A percentile compares a stretch with the other conserved stretches of the same genome.
Conservation (phyloP, 2,888 invertebrate genomes). For the Drosophila atripex region DNA sequence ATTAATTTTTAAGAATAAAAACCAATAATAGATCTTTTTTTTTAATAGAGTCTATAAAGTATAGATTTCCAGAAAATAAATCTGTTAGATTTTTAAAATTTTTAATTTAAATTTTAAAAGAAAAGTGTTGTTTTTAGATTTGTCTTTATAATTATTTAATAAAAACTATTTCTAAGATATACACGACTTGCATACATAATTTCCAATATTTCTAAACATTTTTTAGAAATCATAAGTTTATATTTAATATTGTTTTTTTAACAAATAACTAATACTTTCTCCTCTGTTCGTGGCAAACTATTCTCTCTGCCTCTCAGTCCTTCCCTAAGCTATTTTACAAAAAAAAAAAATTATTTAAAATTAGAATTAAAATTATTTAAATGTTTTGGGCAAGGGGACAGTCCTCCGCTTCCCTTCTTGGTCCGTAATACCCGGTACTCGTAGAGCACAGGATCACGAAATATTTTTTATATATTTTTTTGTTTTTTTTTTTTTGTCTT, state of each 20-base stretch:
- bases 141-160: not conserved
- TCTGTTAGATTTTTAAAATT: too few relatives aligned
- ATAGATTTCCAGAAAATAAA: too few relatives aligned
- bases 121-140: not conserved
- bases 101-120: not conserved
- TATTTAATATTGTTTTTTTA: not conserved
- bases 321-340: not conserved
- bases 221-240: too few relatives aligned
- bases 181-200: not conserved
- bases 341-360: not conserved
- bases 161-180: not conserved
- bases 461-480: too few relatives aligned
- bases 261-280: slow-evolving; percentile 2
- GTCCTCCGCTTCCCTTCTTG: not conserved
- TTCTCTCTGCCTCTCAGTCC: not conserved
- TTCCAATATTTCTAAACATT: not conserved
- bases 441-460: not conserved
- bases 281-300: slow-evolving; percentile 1
- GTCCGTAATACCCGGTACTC: too few relatives aligned
- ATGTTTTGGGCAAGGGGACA: not conserved
- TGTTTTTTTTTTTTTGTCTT: not conserved
- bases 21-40: too few relatives aligned
- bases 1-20: not conserved
- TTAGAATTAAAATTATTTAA: not conserved
- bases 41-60: too few relatives aligned